Percentiles rank a stretch among this genome's conserved stretches.
Evolutionary conservation across 2,113 vertebrate species (phyloP).

Genomic region (Osmerus eperlanus): DNA sequence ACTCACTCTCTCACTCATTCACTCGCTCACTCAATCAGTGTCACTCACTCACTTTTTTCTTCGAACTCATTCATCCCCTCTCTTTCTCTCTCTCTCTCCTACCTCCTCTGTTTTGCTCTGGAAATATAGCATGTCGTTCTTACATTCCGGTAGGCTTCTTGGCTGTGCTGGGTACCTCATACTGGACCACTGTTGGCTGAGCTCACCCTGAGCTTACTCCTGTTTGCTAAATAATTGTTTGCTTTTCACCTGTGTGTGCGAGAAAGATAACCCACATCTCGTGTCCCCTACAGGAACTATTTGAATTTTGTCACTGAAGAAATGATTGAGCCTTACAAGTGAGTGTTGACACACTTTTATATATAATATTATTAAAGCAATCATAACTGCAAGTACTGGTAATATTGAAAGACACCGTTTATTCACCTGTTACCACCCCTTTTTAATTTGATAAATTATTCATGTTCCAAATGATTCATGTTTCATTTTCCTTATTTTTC

Average conservation of each 20-base stretch:
- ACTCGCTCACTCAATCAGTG: too few relatives aligned
- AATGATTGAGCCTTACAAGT: slow-evolving; percentile 98
- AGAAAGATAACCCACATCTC: neutral
- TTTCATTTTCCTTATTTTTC: neutral
- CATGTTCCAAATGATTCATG: neutral
- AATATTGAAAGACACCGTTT: too few relatives aligned
- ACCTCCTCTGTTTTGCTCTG: neutral
- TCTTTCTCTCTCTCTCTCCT: neutral
- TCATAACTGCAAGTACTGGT: neutral
- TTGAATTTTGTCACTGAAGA: slow-evolving; percentile 98
- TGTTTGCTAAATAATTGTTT: neutral
- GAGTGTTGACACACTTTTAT: slow-evolving; percentile 35
- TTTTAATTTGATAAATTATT: neutral
- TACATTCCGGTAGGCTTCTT: neutral
- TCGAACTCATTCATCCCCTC: neutral
- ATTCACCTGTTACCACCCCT: neutral
- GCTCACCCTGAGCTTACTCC: too few relatives aligned
- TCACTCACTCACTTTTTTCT: neutral
- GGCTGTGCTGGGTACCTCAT: neutral
- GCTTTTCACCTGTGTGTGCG: neutral
- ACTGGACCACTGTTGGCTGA: too few relatives aligned
- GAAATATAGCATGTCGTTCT: neutral
- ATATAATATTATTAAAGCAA: neutral
- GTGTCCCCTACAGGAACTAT: slow-evolving; percentile 85
- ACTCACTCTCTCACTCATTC: neutral